Evolutionary conservation across 2,797 vertebrate genomes (phyloP).

Genomic region (Tolypeutes matacus): DNA sequence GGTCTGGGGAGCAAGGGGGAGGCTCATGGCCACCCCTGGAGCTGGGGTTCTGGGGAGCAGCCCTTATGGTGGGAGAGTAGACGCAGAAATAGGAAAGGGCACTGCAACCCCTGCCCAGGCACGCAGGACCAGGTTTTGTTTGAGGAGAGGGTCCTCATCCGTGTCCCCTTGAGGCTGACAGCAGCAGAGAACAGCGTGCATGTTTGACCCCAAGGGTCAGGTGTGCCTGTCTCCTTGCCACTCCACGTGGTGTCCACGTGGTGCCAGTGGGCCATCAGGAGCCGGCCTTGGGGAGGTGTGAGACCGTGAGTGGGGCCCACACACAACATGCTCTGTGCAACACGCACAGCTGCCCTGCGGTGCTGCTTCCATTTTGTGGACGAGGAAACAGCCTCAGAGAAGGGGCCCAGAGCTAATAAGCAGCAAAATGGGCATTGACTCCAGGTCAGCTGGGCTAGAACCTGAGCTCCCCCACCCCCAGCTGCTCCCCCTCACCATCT

Average conservation of each 20-base stretch:
- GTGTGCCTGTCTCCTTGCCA: neutral
- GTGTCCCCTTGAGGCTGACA: neutral
- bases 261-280: neutral
- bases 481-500: fast-evolving
- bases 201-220: neutral
- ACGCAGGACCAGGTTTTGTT: neutral
- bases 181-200: neutral
- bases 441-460: neutral
- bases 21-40: neutral
- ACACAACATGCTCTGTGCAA: fast-evolving
- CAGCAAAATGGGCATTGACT: fast-evolving
- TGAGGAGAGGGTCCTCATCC: neutral
- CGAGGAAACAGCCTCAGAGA: neutral
- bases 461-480: neutral
- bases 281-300: fast-evolving
- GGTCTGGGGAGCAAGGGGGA: neutral
- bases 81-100: neutral
- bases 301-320: fast-evolving
- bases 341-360: neutral
- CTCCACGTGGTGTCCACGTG: too few species aligned
- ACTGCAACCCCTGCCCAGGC: neutral
- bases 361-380: neutral
- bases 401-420: neutral
- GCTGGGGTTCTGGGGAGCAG: neutral
- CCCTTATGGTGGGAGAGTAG: neutral